These are phyloP conservation scores for Pseudoips prasinana DNA, from an alignment of 2,888 invertebrate species.

Conservation along the genomic window DNA sequence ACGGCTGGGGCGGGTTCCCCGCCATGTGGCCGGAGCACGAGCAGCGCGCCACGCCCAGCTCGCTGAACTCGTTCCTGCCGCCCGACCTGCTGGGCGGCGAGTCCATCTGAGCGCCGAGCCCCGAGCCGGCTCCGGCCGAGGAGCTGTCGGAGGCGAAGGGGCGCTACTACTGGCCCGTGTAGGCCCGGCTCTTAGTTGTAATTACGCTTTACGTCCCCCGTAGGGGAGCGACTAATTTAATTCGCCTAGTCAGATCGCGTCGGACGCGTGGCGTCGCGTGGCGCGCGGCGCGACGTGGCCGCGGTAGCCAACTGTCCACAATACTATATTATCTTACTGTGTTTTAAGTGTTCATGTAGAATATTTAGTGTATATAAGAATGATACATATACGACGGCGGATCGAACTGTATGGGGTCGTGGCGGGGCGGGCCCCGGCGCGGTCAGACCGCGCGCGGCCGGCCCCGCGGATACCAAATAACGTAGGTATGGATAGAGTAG, in stretches of 20 bases:
- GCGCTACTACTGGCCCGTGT: constrained; percentile 14
- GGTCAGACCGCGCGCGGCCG: constrained; percentile 36
- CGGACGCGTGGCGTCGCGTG: no score
- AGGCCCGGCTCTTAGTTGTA: constrained; percentile 50
- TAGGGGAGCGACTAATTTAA: constrained; percentile 60
- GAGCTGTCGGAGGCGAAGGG: constrained; percentile 27
- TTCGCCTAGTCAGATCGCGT: constrained; percentile 71
- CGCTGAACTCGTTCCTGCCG: constrained; percentile 93
- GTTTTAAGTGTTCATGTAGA: constrained; percentile 77
- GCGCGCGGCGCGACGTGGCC: constrained; percentile 47
- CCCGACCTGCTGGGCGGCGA: constrained; percentile 93
- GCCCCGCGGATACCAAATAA: constrained; percentile 44
- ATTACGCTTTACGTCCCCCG: constrained; percentile 67
- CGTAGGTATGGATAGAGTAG: constrained; percentile 54
- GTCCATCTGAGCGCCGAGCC: constrained; percentile 84
- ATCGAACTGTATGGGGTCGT: constrained; percentile 34
- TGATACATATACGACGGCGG: constrained; percentile 63
- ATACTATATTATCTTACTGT: constrained; percentile 69
- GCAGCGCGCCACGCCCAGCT: constrained; percentile 91
- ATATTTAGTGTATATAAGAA: constrained; percentile 74
- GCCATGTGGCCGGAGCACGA: constrained; percentile 88
- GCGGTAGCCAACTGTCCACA: constrained; percentile 71
- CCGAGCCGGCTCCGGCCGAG: constrained; percentile 17
- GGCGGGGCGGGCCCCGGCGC: constrained; percentile 37
- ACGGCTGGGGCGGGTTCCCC: constrained; percentile 78